A percentile compares a stretch with the other conserved stretches of the same genome.
phyloP scores from a whole-genome alignment of 2,797 vertebrate genomes.

The Uromys caudimaculatus region DNA sequence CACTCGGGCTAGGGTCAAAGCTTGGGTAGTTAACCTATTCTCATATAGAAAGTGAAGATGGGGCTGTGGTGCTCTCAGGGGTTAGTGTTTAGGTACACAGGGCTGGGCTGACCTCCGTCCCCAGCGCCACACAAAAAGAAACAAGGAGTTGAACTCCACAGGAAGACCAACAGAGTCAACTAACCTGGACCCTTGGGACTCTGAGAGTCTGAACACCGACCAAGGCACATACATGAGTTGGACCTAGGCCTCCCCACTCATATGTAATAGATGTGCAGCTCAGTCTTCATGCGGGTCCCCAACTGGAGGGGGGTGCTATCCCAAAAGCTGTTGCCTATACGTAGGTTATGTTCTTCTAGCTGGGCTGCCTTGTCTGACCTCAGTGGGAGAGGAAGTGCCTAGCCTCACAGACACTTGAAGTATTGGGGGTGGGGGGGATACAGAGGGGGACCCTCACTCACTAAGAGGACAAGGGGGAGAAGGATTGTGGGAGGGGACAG shows the following conservation, averaged over 20 bases:
- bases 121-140: not conserved
- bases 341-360: too few species aligned
- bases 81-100: too few species aligned
- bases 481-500: not conserved
- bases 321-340: not conserved
- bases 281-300: not conserved
- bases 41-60: not conserved
- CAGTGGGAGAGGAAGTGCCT: not conserved
- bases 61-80: not conserved
- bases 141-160: not conserved
- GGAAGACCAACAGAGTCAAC: not conserved
- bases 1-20: not conserved
- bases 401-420: not conserved
- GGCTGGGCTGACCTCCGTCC: not conserved
- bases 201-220: not conserved
- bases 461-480: not conserved
- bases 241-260: too few species aligned
- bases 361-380: not conserved
- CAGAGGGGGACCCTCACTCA: not conserved
- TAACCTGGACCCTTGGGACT: not conserved
- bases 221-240: not conserved
- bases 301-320: accelerated
- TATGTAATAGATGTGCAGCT: too few species aligned
- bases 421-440: not conserved
- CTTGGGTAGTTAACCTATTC: too few species aligned